Evolutionary conservation across 2,113 vertebrate genomes (phyloP).

Genomic region (Ibidorhyncha struthersii): DNA sequence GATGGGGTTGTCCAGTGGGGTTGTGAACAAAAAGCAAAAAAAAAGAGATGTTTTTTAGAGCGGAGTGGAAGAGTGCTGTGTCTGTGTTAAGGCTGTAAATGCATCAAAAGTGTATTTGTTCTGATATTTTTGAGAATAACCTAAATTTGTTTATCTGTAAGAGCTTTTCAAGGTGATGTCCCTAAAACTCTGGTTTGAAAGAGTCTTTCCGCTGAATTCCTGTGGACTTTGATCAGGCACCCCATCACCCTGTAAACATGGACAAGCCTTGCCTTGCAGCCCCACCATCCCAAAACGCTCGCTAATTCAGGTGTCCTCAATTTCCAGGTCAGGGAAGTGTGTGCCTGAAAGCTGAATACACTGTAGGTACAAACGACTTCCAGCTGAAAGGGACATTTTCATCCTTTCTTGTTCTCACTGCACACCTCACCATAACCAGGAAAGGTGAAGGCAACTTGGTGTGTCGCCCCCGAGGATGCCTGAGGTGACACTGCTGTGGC

Average conservation of each 20-base stretch:
- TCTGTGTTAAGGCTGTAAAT: background rate
- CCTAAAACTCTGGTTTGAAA: background rate
- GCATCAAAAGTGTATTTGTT: background rate
- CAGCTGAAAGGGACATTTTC: background rate
- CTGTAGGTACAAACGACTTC: background rate
- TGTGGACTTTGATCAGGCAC: background rate
- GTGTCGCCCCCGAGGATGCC: rapidly evolving
- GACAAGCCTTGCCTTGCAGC: background rate
- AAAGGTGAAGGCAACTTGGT: background rate
- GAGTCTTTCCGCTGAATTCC: background rate
- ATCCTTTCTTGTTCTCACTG: background rate
- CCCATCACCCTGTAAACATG: background rate
- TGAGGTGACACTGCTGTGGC: background rate
- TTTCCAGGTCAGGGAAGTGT: background rate
- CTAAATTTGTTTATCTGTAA: background rate
- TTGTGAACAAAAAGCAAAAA: background rate
- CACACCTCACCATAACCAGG: background rate
- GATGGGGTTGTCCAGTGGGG: background rate
- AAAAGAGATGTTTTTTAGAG: background rate
- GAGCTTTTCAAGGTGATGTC: background rate
- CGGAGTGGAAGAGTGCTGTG: background rate
- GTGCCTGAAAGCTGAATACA: background rate
- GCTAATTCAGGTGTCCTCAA: background rate
- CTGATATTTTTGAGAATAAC: background rate
- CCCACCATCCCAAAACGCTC: background rate